Evolutionary conservation across 2,888 invertebrate species (phyloP).

Genomic region (Chirona hameri): DNA sequence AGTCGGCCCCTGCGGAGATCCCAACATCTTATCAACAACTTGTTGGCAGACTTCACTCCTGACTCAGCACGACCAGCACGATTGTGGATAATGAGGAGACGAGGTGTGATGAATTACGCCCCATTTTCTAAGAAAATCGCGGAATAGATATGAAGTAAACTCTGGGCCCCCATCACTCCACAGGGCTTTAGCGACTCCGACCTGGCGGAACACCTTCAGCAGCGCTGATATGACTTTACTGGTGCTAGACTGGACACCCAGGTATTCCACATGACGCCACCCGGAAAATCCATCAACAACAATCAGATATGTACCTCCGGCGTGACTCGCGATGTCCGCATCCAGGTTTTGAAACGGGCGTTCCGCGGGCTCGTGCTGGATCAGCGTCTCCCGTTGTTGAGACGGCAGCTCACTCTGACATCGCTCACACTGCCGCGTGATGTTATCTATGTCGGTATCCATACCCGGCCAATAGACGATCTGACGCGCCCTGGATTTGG

Average conservation of each 20-base stretch:
- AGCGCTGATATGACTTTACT: too few species aligned
- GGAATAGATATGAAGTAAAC: too few species aligned
- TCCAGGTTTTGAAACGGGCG: background rate
- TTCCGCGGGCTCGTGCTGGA: background rate
- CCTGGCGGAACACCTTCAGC: too few species aligned
- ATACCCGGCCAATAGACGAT: background rate
- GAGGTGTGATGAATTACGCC: too few species aligned
- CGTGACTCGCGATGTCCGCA: background rate
- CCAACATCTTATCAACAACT: too few species aligned
- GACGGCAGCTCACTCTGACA: background rate
- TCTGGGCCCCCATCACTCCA: too few species aligned
- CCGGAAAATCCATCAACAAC: background rate
- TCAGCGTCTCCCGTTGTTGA: background rate
- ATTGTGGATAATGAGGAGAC: too few species aligned
- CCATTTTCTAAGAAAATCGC: too few species aligned
- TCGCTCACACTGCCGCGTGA: background rate
- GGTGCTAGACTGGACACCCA: background rate
- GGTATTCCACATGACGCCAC: background rate
- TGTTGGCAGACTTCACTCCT: too few species aligned
- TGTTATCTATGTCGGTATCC: background rate
- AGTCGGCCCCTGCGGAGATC: too few species aligned
- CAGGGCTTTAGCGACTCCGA: too few species aligned
- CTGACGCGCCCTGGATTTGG: background rate
- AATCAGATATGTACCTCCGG: background rate
- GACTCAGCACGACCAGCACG: too few species aligned